Percentiles rank a stretch among this genome's conserved stretches.
These are phyloP conservation scores for Cyrtonyx montezumae DNA, from an alignment of 2,113 vertebrate genomes.

Conservation along the genomic window DNA sequence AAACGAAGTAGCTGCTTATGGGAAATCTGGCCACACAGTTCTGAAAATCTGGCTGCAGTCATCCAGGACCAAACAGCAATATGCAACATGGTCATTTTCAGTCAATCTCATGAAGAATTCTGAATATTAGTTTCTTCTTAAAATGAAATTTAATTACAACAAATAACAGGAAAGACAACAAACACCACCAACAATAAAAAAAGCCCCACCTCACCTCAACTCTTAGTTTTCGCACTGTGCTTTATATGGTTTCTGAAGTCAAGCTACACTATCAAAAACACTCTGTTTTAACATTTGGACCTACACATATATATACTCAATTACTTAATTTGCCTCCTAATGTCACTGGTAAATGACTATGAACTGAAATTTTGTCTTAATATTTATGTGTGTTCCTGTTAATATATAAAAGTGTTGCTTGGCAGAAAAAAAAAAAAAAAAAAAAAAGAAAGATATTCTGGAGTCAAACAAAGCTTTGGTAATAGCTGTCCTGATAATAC, in stretches of 20 bases:
- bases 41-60: neutral
- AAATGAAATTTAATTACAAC: neutral
- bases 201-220: neutral
- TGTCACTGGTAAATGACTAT: neutral
- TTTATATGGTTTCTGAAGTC: neutral
- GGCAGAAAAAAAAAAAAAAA: neutral
- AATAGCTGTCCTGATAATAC: conserved; percentile 44
- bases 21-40: neutral
- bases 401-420: no score
- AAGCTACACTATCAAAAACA: neutral
- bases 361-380: neutral
- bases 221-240: neutral
- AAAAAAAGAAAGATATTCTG: neutral
- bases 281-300: neutral
- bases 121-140: neutral
- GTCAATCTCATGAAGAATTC: conserved; percentile 2
- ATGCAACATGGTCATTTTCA: neutral
- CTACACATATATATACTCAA: neutral
- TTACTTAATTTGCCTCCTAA: neutral
- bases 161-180: neutral
- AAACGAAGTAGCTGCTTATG: neutral
- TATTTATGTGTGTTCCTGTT: neutral
- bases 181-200: neutral
- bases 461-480: neutral
- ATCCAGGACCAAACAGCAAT: neutral